Conservation (phyloP, 2,888 invertebrate genomes). For the Drosophila diplacantha region DNA sequence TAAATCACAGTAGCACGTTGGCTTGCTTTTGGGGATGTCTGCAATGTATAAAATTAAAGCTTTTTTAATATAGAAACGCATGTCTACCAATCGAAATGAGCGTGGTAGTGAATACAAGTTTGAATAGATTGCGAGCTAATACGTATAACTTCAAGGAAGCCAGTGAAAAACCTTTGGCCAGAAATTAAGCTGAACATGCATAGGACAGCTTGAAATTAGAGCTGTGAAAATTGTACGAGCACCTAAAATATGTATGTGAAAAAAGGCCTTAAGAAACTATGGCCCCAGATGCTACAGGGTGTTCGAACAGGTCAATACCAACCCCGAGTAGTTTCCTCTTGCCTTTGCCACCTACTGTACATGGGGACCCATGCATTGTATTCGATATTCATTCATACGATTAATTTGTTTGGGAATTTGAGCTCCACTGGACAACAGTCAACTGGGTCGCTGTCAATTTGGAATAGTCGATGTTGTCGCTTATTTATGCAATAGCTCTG, state of each 20-base stretch:
- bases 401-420: slow-evolving; percentile 59
- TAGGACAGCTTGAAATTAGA: not conserved
- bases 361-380: slow-evolving; percentile 36
- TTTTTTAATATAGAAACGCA: not conserved
- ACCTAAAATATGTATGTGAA: not conserved
- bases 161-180: not conserved
- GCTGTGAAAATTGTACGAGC: not conserved
- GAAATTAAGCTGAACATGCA: not conserved
- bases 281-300: not conserved
- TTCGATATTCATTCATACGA: slow-evolving; percentile 59
- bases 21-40: not conserved
- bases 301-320: not conserved
- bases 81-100: too few species aligned
- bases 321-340: slow-evolving; percentile 6
- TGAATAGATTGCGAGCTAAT: not conserved
- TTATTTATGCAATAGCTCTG: slow-evolving; percentile 54
- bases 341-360: slow-evolving; percentile 54
- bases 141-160: not conserved
- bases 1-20: not conserved
- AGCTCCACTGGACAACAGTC: slow-evolving; percentile 27
- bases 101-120: not conserved
- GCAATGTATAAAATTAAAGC: not conserved
- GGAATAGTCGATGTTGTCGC: slow-evolving; percentile 48
- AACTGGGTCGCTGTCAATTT: slow-evolving; percentile 40
- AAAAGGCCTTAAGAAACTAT: not conserved